Base-by-base conservation (phyloP, 2,797 vertebrate species). In the Arrhamphus sclerolepis region DNA sequence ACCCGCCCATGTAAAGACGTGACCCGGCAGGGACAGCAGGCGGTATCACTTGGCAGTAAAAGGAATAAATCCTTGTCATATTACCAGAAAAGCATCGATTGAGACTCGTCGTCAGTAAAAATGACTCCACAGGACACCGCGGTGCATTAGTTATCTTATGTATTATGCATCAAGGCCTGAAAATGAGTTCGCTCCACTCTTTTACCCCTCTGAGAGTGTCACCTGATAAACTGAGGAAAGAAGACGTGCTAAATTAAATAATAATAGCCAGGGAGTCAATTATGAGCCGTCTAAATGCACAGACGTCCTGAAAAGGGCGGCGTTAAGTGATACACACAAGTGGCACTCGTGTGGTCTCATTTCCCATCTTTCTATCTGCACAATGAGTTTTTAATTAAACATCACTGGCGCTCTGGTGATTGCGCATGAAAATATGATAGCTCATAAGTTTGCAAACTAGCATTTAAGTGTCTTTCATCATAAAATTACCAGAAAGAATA, bases 11-110 rank as follows among this genome's bases (percentile, higher is more conserved):
- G 38, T 46, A 58, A 72, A 72, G 68, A 49, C 24, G 0, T 87
- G 86, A 90, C 89, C 89, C 88, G 75, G 90, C 90, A 68, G 88
- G 90, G 86, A 51, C 87, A 91, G 86, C 75, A 84, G 78, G 88
- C 89, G 86, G 89, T 94, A 93, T 95, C 94, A 89, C 58, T 89
- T 73, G 85, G 55, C 64, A 58, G 86, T 85, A 89, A 94, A 79
- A 93, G 82, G 73, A 72, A 67, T 93, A 94, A 92, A 92, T 94
- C 88, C 92, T 87, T 83, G 89, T 93, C 90, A 75, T 93, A 91
- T 95, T 94, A 94, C 91, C 86, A 88, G 66, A 91, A 93, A 88
- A 87, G 75, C 92, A 96, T 97, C 93, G 95, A 96, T 95, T 94
- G 91, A 72, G 91, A 88, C 88, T 92, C 85, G 70, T 46, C 79